Evolutionary conservation across 2,888 invertebrate genomes (phyloP), one percentile per base, ranked within the genome.

Genomic region (Tricholauxania praeusta): DNA sequence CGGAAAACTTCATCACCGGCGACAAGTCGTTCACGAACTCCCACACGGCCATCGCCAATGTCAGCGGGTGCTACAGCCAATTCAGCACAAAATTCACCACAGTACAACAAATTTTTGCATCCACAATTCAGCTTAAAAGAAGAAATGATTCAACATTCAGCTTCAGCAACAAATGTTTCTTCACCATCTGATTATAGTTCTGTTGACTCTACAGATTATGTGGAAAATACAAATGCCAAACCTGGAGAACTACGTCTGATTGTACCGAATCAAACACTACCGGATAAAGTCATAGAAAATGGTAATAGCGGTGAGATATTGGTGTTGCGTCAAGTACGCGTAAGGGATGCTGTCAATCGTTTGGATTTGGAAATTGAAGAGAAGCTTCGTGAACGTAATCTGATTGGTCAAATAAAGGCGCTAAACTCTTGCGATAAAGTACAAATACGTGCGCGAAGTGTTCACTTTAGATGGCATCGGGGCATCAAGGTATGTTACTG

Each of bases 381-480:
- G 48, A 88, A 88, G 68, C 88, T 95, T 53, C 88, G 89, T 57
- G 88, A 88, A n/a, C 82, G 83, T 12, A 85, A 85, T 52, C 87
- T 93, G 57, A 93, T 94, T 77, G 94, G 94, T 0, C 89, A 88
- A 76, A 89, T 91, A 32, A 90, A 89, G 63, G 89, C 89, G 19
- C 88, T 90, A 57, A 88, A 88, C 60, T 88, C 88, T 51, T 90
- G 89, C 67, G 87, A 88, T 80, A 91, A 91, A 85, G 90, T 92
- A 82, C 93, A 93, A 78, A 92, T 96, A 72, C 91, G 92, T 78
- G 91, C 94, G 12, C 88, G 93, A 48, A 92, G 93, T 83, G 95
- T 97, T 59, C 93, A 93, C 77, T 98, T 98, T 88, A 93, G 94
- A 73, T 98, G 98, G 97, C 97, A 97, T 88, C 90, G 96, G 15